Evolutionary conservation across 2,113 vertebrate genomes (phyloP).

Genomic region (Parus major): DNA sequence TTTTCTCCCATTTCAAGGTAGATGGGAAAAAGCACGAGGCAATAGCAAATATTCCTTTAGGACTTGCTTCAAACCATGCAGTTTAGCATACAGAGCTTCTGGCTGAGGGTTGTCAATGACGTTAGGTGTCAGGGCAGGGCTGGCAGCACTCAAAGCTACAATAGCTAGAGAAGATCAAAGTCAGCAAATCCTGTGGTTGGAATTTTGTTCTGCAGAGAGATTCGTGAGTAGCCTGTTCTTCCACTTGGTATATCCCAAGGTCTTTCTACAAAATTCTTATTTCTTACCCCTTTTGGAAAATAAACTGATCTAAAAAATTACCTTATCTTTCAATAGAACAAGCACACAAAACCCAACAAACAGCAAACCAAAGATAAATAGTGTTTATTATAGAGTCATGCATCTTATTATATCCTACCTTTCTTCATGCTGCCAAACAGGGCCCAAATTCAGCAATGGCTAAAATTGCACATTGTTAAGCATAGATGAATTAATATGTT

Average conservation of each 20-base stretch:
- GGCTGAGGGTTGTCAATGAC: neutral
- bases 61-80: neutral
- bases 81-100: neutral
- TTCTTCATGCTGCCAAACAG: neutral
- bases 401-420: neutral
- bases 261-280: neutral
- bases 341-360: neutral
- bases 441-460: neutral
- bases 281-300: neutral
- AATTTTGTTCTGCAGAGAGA: neutral
- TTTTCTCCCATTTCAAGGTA: neutral
- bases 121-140: neutral
- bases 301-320: fast-evolving
- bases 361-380: neutral
- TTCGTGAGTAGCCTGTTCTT: neutral
- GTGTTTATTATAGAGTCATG: neutral
- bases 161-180: neutral
- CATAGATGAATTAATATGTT: neutral
- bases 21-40: neutral
- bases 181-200: neutral
- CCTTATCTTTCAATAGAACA: neutral
- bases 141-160: neutral
- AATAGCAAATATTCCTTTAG: neutral
- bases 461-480: neutral
- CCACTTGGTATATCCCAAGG: neutral